Conservation (phyloP, 1,140 invertebrate genomes). For the Panagrolaimus sp. region DNA sequence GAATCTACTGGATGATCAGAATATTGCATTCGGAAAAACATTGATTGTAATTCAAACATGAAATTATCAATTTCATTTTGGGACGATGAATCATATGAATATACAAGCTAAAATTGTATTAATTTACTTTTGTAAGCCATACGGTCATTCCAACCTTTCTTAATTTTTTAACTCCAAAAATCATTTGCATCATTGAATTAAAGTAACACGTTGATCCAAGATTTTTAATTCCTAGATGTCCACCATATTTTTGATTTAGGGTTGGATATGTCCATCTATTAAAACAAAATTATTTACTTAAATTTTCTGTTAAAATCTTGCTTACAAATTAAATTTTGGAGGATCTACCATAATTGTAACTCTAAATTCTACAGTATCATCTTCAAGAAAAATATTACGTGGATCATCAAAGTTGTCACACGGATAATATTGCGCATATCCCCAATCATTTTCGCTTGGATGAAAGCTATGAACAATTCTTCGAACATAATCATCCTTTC, state of each 20-base stretch:
- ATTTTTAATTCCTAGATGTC: conserved; percentile 1
- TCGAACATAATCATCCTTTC: background rate
- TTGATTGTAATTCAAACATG: background rate
- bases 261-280: conserved; percentile 1
- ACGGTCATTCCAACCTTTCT: background rate
- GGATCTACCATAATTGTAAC: background rate
- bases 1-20: background rate
- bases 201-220: conserved; percentile 12
- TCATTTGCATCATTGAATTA: conserved; percentile 12
- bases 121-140: too few relatives aligned
- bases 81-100: background rate
- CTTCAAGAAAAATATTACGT: background rate
- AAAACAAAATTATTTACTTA: background rate
- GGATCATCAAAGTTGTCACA: conserved; percentile 65
- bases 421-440: conserved; percentile 72
- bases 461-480: conserved; percentile 13
- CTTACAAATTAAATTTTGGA: background rate
- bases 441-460: conserved; percentile 15
- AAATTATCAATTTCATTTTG: background rate
- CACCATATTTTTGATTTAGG: background rate
- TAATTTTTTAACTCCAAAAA: conserved; percentile 6
- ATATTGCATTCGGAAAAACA: conserved; percentile 9
- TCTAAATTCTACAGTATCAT: background rate
- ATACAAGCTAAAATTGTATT: background rate
- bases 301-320: too few relatives aligned